Conservation (phyloP, 2,888 invertebrate genomes). For the Willowsia nigromaculata region DNA sequence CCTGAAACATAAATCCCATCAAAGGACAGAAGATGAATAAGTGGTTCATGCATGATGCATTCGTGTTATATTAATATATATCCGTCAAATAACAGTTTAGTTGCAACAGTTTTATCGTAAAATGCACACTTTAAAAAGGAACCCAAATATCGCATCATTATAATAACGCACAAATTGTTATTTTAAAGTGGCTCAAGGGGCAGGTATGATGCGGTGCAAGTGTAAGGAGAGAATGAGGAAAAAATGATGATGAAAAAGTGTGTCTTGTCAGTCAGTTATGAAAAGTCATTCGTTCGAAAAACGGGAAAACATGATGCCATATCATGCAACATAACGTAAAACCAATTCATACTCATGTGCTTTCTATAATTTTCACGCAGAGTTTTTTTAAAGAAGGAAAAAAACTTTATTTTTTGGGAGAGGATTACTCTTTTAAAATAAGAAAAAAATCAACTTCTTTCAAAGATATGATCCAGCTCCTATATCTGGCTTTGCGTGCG, state of each 20-base stretch:
- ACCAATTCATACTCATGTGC: neutral
- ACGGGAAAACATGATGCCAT: neutral
- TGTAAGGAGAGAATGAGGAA: neutral
- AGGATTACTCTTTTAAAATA: neutral
- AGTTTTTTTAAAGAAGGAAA: neutral
- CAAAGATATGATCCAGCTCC: too few relatives aligned
- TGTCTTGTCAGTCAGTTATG: constrained; percentile 60
- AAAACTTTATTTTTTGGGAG: constrained; percentile 20
- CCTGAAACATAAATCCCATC: neutral
- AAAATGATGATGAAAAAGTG: constrained; percentile 22
- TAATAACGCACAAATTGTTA: constrained; percentile 31
- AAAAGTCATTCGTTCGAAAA: neutral
- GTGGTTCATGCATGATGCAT: neutral
- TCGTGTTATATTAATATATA: neutral
- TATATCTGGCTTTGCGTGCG: constrained; percentile 23
- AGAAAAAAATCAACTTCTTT: too few relatives aligned
- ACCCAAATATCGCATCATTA: neutral
- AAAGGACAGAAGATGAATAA: neutral
- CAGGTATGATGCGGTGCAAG: constrained; percentile 1
- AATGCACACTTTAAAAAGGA: neutral
- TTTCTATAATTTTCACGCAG: neutral
- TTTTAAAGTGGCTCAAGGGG: constrained; percentile 42
- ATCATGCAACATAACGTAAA: neutral
- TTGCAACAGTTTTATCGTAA: neutral
- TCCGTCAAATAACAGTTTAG: neutral